Conservation (phyloP, 2,888 invertebrate genomes). For the Ellobium chinense region DNA sequence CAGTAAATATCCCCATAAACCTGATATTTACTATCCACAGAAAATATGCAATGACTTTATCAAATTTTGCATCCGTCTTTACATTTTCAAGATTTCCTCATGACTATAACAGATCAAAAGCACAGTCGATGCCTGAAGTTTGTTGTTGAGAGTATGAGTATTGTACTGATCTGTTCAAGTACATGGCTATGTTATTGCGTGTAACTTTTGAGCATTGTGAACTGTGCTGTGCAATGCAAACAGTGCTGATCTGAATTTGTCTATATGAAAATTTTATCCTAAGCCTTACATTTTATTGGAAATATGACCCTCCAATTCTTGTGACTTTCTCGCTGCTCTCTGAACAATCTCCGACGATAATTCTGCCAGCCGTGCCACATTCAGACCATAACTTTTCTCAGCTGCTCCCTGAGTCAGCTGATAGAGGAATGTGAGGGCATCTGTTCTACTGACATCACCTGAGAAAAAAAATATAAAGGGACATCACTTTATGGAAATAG, state of each 20-base stretch:
- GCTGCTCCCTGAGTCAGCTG: slow-evolving; percentile 75
- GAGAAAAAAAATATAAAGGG: background rate
- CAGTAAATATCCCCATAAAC: no score
- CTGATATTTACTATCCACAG: no score
- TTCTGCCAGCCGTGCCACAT: slow-evolving; percentile 79
- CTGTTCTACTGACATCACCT: slow-evolving; percentile 39
- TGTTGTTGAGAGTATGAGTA: no score
- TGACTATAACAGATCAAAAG: no score
- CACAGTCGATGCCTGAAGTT: no score
- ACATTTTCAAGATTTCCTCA: no score
- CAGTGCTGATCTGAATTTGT: background rate
- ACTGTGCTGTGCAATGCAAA: no score
- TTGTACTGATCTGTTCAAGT: no score
- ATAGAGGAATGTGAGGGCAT: slow-evolving; percentile 77
- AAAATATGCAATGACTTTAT: no score
- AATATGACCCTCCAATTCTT: background rate
- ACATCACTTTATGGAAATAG: no score
- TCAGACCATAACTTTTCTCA: slow-evolving; percentile 79
- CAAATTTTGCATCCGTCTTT: no score
- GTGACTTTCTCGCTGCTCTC: slow-evolving; percentile 61
- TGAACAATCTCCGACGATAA: slow-evolving; percentile 69
- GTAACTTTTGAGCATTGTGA: background rate
- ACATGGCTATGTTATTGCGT: background rate
- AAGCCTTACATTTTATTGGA: slow-evolving; percentile 9
- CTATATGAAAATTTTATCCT: background rate